A percentile compares a stretch with the other conserved stretches of the same genome.
Evolutionary conservation across 2,888 invertebrate species (phyloP).

Genomic region (Sthenelais limicola): DNA sequence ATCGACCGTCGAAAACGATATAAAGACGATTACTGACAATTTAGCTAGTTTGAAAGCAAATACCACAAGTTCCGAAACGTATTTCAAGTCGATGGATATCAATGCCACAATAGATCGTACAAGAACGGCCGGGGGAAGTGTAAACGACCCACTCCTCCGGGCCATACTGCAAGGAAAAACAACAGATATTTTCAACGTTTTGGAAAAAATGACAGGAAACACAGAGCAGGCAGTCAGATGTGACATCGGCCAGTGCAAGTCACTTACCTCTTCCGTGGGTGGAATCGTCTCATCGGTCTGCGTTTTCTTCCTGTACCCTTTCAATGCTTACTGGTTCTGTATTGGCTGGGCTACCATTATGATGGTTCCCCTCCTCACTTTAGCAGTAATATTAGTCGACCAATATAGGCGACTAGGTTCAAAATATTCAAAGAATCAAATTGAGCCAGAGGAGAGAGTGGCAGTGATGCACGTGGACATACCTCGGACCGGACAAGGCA

Average conservation of each 20-base stretch:
- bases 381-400: slow-evolving; percentile 9
- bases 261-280: neutral
- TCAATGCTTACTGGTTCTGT: slow-evolving; percentile 18
- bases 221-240: neutral
- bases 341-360: slow-evolving; percentile 7
- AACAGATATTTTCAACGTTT: neutral
- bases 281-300: neutral
- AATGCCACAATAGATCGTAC: neutral
- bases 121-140: neutral
- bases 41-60: neutral
- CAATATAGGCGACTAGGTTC: neutral
- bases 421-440: neutral
- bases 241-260: slow-evolving; percentile 26
- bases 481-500: too few species aligned
- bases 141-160: neutral
- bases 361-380: neutral
- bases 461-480: too few species aligned
- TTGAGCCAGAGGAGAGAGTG: neutral
- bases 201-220: neutral
- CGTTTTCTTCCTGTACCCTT: slow-evolving; percentile 2
- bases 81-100: neutral
- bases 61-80: neutral
- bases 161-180: neutral
- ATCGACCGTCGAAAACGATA: neutral
- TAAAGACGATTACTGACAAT: neutral